Evolutionary conservation across 2,797 vertebrate genomes (phyloP), one percentile per base, ranked within the genome.

Genomic region (Clarias laeviceps): DNA sequence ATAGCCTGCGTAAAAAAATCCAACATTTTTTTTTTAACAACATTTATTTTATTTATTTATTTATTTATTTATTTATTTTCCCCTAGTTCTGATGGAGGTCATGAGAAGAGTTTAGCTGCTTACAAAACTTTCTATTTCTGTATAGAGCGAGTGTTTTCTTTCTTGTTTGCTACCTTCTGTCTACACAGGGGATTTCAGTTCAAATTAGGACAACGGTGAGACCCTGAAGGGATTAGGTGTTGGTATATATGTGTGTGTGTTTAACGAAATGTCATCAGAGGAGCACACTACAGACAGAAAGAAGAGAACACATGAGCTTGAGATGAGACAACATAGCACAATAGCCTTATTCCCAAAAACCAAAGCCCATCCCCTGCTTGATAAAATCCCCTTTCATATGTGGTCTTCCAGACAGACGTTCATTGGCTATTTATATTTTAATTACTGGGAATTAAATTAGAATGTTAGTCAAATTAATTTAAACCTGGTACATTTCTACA

Each of bases 171-270:
- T 29, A 57, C 34, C 69, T 76, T 29, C 62, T 79, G 82, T 45
- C 70, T 69, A 50, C 34, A 78, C 62, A 74, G 37, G 70, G 65
- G 24, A 64, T 84, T 76, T 40, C 62, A 85, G 69, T 45, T 82
- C 12, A 61, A 81, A 76, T 65, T 29, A 54, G 82, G 70, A 76
- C 45, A 62, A 82, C 56, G 78, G 74, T 85, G 69, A 87, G 45
- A 50, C 32, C 68, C 59, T 34, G 59, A 56, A 68, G 29, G 65
- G 22, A 80, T 80, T 84, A n/a, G 59, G 22, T 82, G 59, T 66
- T 64, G 59, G 54, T 80, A 17, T 61, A 3, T 45, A 32, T 22
- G 70, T 61, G 54, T n/a, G 32, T 54, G 32, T 69, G 14, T 84
- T 84, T 24, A 61, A 11, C 24, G 54, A 69, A 73, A 87, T 61